These are phyloP conservation scores for Drosophila obscura DNA, from an alignment of 1,140 invertebrate species.

Conservation along the genomic window DNA sequence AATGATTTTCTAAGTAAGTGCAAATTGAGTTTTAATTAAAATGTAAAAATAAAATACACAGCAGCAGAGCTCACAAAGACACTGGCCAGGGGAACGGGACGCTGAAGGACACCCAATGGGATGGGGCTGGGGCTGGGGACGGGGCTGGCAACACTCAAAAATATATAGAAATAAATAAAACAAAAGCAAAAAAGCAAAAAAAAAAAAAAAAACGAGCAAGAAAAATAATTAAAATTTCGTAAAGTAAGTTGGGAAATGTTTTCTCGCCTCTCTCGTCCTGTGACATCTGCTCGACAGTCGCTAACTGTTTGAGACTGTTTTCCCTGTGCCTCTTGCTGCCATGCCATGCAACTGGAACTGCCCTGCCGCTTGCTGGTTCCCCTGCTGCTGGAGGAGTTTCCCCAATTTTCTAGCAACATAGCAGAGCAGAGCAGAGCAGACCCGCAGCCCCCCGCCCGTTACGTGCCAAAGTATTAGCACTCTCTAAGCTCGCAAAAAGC, in stretches of 20 bases:
- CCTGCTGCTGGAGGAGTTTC: neutral
- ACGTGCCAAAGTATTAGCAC: conserved; percentile 79
- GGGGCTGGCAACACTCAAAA: neutral
- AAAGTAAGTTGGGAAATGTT: conserved; percentile 74
- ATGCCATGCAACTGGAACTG: neutral
- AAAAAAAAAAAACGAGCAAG: conserved; percentile 8
- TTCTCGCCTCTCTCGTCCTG: conserved; percentile 30
- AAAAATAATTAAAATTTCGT: conserved; percentile 80
- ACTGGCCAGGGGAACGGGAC: neutral
- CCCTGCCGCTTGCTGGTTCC: neutral
- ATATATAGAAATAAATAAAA: conserved; percentile 12
- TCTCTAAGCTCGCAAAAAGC: conserved; percentile 77
- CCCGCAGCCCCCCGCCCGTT: conserved; percentile 20
- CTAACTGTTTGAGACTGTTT: conserved; percentile 26
- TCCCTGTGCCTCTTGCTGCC: neutral
- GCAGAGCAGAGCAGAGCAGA: too few relatives aligned
- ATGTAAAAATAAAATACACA: conserved; percentile 78
- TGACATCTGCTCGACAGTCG: conserved; percentile 58
- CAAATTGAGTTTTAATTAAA: conserved; percentile 81
- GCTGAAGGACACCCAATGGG: too few relatives aligned
- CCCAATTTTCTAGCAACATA: neutral
- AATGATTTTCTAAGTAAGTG: conserved; percentile 81
- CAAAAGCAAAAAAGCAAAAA: conserved; percentile 8
- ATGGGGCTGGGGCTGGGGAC: too few relatives aligned
- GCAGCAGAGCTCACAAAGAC: conserved; percentile 3